phyloP scores from a whole-genome alignment of 2,888 invertebrate species.

The Hypomecis punctinalis region DNA sequence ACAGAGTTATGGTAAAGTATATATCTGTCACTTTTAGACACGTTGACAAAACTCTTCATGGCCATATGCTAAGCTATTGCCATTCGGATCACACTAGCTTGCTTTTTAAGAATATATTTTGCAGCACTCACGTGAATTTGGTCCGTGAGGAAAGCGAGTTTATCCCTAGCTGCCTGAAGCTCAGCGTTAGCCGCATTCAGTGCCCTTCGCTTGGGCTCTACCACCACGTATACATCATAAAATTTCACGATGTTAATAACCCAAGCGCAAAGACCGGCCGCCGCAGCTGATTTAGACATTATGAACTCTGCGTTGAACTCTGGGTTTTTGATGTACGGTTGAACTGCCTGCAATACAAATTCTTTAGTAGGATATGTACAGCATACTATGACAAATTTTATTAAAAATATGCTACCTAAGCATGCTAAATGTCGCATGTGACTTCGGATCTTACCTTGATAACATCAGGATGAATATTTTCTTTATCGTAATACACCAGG shows the following conservation, averaged over 20 bases:
- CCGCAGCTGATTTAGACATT: slow-evolving; percentile 93
- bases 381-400: too few species aligned
- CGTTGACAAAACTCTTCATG: too few species aligned
- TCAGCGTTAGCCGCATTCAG: slow-evolving; percentile 94
- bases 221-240: slow-evolving; percentile 95
- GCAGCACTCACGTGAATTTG: slow-evolving; percentile 83
- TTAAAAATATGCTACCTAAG: too few species aligned
- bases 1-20: too few species aligned
- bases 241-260: slow-evolving; percentile 96
- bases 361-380: too few species aligned
- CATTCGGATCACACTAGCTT: too few species aligned
- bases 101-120: background rate
- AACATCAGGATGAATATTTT: slow-evolving; percentile 95
- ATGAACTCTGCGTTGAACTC: slow-evolving; percentile 95
- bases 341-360: slow-evolving; percentile 66
- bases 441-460: slow-evolving; percentile 87
- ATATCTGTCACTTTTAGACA: too few species aligned
- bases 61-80: too few species aligned
- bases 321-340: slow-evolving; percentile 86
- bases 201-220: slow-evolving; percentile 96
- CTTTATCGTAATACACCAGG: slow-evolving; percentile 95
- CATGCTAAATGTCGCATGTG: slow-evolving; percentile 15
- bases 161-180: slow-evolving; percentile 91
- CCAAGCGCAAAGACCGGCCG: slow-evolving; percentile 97
- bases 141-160: slow-evolving; percentile 90